These are phyloP conservation scores for Luehdorfia chinensis DNA, from an alignment of 1,140 invertebrate species.

Conservation along the genomic window DNA sequence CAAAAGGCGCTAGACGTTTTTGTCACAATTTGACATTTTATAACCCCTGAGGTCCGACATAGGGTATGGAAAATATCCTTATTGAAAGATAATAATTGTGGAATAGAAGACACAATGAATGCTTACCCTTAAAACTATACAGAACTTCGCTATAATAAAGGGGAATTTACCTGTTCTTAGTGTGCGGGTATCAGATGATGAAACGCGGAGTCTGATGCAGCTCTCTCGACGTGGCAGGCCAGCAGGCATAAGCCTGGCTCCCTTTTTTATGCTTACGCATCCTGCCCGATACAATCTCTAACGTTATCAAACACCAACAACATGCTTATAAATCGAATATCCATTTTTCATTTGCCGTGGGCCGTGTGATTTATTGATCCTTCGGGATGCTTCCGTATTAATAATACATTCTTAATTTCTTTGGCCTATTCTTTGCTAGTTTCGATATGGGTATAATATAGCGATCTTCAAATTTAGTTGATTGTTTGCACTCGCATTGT, in stretches of 20 bases:
- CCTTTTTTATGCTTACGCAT: constrained; percentile 74
- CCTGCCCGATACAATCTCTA: constrained; percentile 60
- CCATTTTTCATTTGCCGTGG: constrained; percentile 72
- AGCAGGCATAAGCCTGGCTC: constrained; percentile 66
- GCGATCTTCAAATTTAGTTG: constrained; percentile 50
- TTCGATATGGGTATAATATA: constrained; percentile 44
- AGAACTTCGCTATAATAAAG: too few species aligned
- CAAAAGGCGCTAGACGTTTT: too few species aligned
- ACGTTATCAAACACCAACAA: constrained; percentile 63
- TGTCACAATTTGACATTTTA: too few species aligned
- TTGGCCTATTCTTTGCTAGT: constrained; percentile 72
- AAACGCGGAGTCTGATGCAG: constrained; percentile 47
- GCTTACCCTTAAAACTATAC: too few species aligned
- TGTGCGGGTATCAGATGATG: constrained; percentile 59
- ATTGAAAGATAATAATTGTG: too few species aligned
- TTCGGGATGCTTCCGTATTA: constrained; percentile 50
- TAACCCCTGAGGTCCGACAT: too few species aligned
- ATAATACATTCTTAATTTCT: constrained; percentile 72
- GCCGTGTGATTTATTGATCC: constrained; percentile 72
- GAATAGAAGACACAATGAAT: too few species aligned
- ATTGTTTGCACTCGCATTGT: constrained; percentile 69
- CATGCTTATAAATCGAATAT: constrained; percentile 64
- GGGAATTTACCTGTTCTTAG: constrained; percentile 48
- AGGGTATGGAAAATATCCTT: too few species aligned
- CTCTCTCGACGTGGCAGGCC: constrained; percentile 62